Evolutionary conservation across 1,140 invertebrate species (phyloP).

Genomic region (Aphelenchoides besseyi): DNA sequence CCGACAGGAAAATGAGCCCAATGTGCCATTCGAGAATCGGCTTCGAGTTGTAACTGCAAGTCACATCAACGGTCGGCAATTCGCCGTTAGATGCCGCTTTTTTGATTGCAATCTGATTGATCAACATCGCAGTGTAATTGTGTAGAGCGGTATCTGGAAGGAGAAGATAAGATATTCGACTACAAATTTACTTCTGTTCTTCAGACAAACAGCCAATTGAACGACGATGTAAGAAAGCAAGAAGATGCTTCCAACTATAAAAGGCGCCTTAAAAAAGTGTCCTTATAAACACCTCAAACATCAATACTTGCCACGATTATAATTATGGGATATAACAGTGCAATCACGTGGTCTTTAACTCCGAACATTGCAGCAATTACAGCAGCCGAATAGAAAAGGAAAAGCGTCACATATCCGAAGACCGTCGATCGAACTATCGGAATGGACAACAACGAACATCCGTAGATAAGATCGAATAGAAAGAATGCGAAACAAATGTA

Average conservation of each 20-base stretch:
- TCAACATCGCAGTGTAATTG: background rate
- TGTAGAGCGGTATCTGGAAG: background rate
- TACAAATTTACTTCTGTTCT: background rate
- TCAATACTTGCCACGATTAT: background rate
- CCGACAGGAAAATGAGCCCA: background rate
- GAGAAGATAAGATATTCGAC: background rate
- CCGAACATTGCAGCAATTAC: background rate
- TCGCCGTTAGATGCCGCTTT: background rate
- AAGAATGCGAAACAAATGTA: constrained; percentile 2
- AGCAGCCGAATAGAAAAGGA: background rate
- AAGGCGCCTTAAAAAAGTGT: background rate
- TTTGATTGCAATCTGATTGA: background rate
- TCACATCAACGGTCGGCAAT: background rate
- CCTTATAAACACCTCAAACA: too few species aligned
- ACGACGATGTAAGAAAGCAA: background rate
- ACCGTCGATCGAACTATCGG: background rate
- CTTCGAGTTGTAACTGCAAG: background rate
- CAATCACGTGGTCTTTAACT: background rate
- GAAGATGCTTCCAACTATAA: background rate
- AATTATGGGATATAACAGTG: background rate
- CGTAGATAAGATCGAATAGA: constrained; percentile 6
- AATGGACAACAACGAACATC: background rate
- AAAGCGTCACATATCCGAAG: background rate
- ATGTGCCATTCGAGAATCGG: background rate
- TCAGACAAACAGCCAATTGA: background rate